Evolutionary conservation across 2,888 invertebrate species (phyloP).

Genomic region (Xylophagus ater): DNA sequence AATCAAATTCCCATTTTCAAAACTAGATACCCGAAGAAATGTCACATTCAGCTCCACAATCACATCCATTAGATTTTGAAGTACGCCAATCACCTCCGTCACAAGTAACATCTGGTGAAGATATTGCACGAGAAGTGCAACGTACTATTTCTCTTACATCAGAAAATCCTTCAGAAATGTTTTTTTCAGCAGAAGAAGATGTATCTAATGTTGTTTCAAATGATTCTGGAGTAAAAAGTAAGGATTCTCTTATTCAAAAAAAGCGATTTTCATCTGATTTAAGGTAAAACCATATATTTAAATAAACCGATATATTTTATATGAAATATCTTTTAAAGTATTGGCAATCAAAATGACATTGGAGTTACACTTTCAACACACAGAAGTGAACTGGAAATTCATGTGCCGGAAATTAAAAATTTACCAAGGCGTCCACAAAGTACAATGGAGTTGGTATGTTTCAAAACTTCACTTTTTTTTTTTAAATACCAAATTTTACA

Average conservation of each 20-base stretch:
- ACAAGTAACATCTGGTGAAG: slow-evolving; percentile 25
- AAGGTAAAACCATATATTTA: slow-evolving; percentile 25
- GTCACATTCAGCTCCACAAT: slow-evolving; percentile 39
- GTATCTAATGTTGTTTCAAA: slow-evolving; percentile 41
- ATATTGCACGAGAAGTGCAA: slow-evolving; percentile 43
- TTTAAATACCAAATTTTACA: not conserved
- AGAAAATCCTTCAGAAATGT: slow-evolving; percentile 83
- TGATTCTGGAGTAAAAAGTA: slow-evolving; percentile 23
- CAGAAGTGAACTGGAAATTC: slow-evolving; percentile 52
- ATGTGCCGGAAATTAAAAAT: slow-evolving; percentile 46
- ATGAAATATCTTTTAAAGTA: slow-evolving; percentile 22
- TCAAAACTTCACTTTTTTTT: too few species aligned
- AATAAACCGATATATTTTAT: not conserved
- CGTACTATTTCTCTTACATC: slow-evolving; percentile 79
- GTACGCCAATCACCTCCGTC: slow-evolving; percentile 25
- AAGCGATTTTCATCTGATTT: slow-evolving; percentile 39
- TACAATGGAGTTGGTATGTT: slow-evolving; percentile 38
- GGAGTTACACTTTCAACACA: slow-evolving; percentile 41
- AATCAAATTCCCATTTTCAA: slow-evolving; percentile 1
- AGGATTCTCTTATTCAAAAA: slow-evolving; percentile 20
- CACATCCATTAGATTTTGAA: slow-evolving; percentile 37
- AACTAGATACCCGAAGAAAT: slow-evolving; percentile 36
- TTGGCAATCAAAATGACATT: slow-evolving; percentile 34
- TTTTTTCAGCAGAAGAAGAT: slow-evolving; percentile 90
- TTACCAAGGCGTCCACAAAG: slow-evolving; percentile 38